Percentiles rank a stretch among this genome's conserved stretches.
Conservation (phyloP, 2,888 invertebrate species). For the Zonitis immaculata region DNA sequence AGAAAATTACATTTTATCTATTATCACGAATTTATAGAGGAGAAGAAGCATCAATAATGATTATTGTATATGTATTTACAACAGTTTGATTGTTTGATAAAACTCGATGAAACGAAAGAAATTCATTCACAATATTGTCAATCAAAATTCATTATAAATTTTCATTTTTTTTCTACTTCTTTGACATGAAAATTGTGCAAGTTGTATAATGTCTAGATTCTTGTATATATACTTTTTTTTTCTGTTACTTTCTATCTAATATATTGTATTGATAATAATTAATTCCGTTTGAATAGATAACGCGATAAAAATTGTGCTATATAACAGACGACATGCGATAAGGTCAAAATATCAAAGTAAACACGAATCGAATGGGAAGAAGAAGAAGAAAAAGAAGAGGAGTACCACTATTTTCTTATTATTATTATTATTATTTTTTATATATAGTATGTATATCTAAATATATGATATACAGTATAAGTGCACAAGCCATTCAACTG, state of each 20-base stretch:
- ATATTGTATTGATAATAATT: neutral
- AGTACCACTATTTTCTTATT: neutral
- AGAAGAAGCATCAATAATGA: neutral
- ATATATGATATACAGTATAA: slow-evolving; percentile 11
- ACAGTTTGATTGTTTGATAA: slow-evolving; percentile 3
- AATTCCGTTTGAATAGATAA: neutral
- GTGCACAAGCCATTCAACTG: slow-evolving; percentile 34
- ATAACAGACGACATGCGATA: neutral
- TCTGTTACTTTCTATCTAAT: neutral
- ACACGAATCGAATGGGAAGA: slow-evolving; percentile 7
- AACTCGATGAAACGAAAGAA: slow-evolving; percentile 1
- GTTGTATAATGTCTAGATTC: neutral
- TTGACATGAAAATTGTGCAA: neutral
- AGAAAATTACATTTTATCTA: neutral
- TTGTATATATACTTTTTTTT: neutral
- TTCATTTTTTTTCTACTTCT: too few relatives aligned
- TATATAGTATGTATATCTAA: neutral
- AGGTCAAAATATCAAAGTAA: slow-evolving; percentile 20
- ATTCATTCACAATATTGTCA: slow-evolving; percentile 3
- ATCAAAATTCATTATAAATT: slow-evolving; percentile 5
- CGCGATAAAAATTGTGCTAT: neutral
- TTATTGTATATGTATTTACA: slow-evolving; percentile 4
- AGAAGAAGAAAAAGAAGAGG: slow-evolving; percentile 7
- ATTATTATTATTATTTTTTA: slow-evolving; percentile 20
- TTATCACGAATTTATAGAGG: neutral